phyloP scores from a whole-genome alignment of 2,797 vertebrate species.

The Thunnus albacares region DNA sequence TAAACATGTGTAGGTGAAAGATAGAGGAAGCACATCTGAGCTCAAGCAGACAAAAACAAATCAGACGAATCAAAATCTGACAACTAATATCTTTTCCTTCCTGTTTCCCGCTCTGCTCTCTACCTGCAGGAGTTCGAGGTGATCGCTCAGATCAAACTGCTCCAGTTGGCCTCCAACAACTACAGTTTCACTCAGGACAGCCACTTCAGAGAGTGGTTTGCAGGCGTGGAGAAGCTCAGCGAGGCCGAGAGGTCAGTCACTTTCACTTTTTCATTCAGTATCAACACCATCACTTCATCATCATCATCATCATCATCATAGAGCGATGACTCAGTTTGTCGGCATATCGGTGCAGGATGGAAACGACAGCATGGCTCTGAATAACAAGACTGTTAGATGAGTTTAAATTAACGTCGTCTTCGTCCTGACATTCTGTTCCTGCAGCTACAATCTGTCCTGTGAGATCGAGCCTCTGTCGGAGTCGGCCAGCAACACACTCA shows the following conservation, averaged over 20 bases:
- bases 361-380: neutral
- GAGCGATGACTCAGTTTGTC: neutral
- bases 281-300: no score
- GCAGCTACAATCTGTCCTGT: conserved; percentile 93
- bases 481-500: conserved; percentile 92
- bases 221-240: conserved; percentile 88
- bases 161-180: conserved; percentile 95
- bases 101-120: neutral
- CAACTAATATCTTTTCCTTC: no score
- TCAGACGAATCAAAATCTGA: neutral
- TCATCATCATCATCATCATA: no score
- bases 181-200: conserved; percentile 92
- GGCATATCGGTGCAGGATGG: neutral
- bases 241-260: conserved; percentile 91
- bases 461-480: conserved; percentile 95
- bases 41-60: neutral
- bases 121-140: conserved; percentile 93
- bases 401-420: neutral
- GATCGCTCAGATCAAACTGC: conserved; percentile 96
- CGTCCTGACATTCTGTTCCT: conserved; percentile 13
- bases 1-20: no score
- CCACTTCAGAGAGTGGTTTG: conserved; percentile 92
- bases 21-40: neutral
- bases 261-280: no score
- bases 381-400: neutral